Evolutionary conservation across 2,888 invertebrate genomes (phyloP), one percentile per base, ranked within the genome.

Genomic region (Nineta flava): DNA sequence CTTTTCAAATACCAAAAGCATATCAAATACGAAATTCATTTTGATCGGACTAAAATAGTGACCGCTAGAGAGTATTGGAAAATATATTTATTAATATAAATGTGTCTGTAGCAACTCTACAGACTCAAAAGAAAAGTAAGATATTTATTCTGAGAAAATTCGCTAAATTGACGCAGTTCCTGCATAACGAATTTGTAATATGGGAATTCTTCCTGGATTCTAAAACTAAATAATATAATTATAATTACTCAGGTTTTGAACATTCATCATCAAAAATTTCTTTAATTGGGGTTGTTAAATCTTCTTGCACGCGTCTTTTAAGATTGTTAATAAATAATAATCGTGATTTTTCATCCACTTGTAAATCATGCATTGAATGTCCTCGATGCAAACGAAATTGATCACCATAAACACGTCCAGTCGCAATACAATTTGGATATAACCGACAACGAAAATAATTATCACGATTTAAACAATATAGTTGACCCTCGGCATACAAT

Each of bases 401-500:
- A 19, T 17, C 16, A 21, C 49, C 49, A 26, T 35, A 45, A 21
- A 49, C 17, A 10, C 45, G 44, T n/a, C 49, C 49, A 13, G 45
- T 44, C 6, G 49, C 49, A 13, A 49, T 45, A 19, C 49, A 49
- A 19, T 49, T 44, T 38, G 49, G 49, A 31, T 49, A 49, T 15
- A 49, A n/a, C 4, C 45, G 44, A 44, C 49, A 49, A 15, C 44
- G 49, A 49, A 44, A 49, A 45, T 49, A 49, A 21, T 49, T 49
- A 13, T 49, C 35, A 3, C 45, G 49, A 38, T 45, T 49, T 13
- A 35, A 34, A 45, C 44, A 49, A 38, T 49, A 49, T 6, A 49
- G 13, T 6, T 49, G 45, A 7, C 49, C 49, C 13, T 49, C 45
- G 9, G 35, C 35, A 44, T 45, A 49, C 13, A 49, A 19, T 21